Percentiles rank a stretch among this genome's conserved stretches.
phyloP scores from a whole-genome alignment of 2,113 vertebrate genomes.

The Numida meleagris region DNA sequence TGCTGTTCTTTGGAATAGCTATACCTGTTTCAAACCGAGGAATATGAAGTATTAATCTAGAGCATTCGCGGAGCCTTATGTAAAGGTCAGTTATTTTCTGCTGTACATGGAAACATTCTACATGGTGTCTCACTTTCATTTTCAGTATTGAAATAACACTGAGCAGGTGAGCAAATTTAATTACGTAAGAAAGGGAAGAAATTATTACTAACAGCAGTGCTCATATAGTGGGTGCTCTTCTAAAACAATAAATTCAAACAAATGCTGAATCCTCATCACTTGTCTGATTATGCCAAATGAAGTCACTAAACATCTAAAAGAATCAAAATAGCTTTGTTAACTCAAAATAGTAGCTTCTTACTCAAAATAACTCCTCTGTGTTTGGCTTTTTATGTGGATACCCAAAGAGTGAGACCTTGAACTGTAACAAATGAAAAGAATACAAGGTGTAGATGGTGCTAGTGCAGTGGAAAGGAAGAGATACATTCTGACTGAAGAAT shows the following conservation, averaged over 20 bases:
- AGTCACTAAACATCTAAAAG: not conserved
- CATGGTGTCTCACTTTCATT: not conserved
- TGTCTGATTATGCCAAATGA: not conserved
- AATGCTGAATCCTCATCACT: not conserved
- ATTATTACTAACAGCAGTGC: not conserved
- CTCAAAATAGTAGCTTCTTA: not conserved
- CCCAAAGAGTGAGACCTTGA: not conserved
- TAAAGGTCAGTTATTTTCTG: conserved; percentile 50
- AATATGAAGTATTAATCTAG: conserved; percentile 20
- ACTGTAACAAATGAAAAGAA: not conserved
- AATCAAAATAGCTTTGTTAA: not conserved
- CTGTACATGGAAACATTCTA: conserved; percentile 40
- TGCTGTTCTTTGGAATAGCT: conserved; percentile 9
- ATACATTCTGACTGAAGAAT: not conserved
- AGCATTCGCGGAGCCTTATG: not conserved
- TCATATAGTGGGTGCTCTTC: not conserved
- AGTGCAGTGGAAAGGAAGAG: not conserved
- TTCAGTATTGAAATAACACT: not conserved
- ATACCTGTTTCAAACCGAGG: not conserved
- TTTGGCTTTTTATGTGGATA: not conserved
- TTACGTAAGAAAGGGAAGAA: not conserved
- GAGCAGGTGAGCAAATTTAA: not conserved
- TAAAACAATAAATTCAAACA: not conserved
- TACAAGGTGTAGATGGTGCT: not conserved
- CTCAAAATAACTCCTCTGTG: not conserved